Percentiles rank a stretch among this genome's conserved stretches.
These are phyloP conservation scores for Meriones unguiculatus DNA, from an alignment of 2,113 vertebrate genomes.

Conservation along the genomic window DNA sequence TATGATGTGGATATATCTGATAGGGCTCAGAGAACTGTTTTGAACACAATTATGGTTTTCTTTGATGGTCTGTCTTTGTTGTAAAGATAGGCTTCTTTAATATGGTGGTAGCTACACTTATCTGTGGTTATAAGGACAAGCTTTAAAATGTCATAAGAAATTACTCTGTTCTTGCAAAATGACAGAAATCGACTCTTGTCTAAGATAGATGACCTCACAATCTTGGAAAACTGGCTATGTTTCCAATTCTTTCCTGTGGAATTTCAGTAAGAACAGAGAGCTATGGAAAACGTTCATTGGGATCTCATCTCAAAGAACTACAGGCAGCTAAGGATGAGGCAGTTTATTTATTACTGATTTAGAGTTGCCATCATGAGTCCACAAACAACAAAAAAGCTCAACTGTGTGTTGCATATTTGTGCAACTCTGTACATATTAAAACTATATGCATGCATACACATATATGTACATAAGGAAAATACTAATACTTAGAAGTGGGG, in stretches of 20 bases:
- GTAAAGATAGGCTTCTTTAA: neutral
- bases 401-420: neutral
- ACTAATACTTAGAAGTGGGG: too few relatives aligned
- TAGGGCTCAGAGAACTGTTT: too few relatives aligned
- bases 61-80: neutral
- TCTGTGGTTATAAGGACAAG: neutral
- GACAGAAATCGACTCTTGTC: neutral
- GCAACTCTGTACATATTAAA: neutral
- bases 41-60: neutral
- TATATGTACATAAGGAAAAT: too few relatives aligned
- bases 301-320: neutral
- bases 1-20: too few relatives aligned
- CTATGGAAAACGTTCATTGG: neutral
- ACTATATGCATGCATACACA: neutral
- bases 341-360: neutral
- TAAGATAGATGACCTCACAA: neutral
- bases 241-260: neutral
- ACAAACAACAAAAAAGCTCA: neutral
- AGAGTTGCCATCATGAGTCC: neutral
- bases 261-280: neutral
- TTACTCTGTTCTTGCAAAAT: neutral
- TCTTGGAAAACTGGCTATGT: neutral
- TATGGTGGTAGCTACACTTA: neutral
- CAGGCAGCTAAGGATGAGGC: neutral
- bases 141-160: neutral